phyloP scores from a whole-genome alignment of 2,888 invertebrate genomes.

The Leucania comma region DNA sequence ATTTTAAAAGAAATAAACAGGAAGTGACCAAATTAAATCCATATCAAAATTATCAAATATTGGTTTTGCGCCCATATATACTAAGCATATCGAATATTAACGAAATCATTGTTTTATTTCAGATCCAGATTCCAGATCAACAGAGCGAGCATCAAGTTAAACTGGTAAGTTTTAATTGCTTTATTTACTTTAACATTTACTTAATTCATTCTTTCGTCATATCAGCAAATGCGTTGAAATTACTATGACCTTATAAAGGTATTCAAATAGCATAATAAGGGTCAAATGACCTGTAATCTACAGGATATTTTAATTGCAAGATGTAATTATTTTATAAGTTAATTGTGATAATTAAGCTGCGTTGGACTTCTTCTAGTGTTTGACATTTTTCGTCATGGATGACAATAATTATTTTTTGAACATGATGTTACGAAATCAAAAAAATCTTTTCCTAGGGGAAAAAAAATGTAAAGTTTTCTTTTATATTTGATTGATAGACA shows the following conservation, averaged over 20 bases:
- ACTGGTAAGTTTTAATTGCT: slow-evolving; percentile 49
- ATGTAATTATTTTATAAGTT: slow-evolving; percentile 26
- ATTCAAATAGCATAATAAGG: slow-evolving; percentile 11
- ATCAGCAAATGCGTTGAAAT: not conserved
- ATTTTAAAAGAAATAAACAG: too few species aligned
- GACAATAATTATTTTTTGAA: slow-evolving; percentile 1
- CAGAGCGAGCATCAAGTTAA: slow-evolving; percentile 16
- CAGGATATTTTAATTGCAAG: slow-evolving; percentile 28
- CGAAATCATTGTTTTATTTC: slow-evolving; percentile 19
- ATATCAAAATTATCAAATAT: too few species aligned
- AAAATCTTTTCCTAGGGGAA: not conserved
- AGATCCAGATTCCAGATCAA: slow-evolving; percentile 50
- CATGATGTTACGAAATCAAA: not conserved
- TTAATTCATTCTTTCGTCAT: not conserved
- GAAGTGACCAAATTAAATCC: too few species aligned
- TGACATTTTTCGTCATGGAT: slow-evolving; percentile 25
- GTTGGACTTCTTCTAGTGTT: not conserved
- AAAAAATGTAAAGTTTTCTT: too few species aligned
- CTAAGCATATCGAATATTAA: not conserved
- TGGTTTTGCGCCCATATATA: too few species aligned
- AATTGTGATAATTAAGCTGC: slow-evolving; percentile 29
- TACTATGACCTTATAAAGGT: not conserved
- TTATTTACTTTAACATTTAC: slow-evolving; percentile 6
- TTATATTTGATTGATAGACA: too few species aligned
- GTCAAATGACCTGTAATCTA: slow-evolving; percentile 21